phyloP scores from a whole-genome alignment of 2,113 vertebrate genomes.

The Chunga burmeisteri region DNA sequence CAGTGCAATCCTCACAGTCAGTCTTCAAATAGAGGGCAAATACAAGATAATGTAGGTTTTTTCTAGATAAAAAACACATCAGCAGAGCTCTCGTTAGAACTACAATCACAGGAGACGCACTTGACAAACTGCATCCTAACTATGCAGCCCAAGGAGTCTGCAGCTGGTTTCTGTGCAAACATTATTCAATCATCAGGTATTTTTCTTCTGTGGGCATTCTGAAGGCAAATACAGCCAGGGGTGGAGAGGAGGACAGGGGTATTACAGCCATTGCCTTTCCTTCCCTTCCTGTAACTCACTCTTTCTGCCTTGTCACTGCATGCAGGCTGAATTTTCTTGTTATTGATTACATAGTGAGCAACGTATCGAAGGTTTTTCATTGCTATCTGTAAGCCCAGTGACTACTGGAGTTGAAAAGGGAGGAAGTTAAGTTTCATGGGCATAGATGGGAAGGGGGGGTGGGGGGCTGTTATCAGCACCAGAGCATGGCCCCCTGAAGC shows the following conservation, averaged over 20 bases:
- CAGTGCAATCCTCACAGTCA: not conserved
- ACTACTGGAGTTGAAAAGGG: not conserved
- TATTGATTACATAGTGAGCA: not conserved
- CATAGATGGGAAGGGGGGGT: fast-evolving
- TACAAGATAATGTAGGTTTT: not conserved
- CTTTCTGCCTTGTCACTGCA: not conserved
- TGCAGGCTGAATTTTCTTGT: not conserved
- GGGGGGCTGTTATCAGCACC: not conserved
- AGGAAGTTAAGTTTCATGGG: not conserved
- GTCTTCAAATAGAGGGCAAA: not conserved
- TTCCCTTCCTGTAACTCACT: not conserved
- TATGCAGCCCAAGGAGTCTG: not conserved
- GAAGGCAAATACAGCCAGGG: not conserved
- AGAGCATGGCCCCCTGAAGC: not conserved
- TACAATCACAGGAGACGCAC: not conserved
- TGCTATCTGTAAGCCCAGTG: not conserved
- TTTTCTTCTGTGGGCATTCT: not conserved
- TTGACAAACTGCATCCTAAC: not conserved
- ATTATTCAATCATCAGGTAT: not conserved
- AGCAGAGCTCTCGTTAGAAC: not conserved
- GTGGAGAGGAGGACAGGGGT: not conserved
- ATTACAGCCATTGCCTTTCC: not conserved
- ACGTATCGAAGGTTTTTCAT: not conserved
- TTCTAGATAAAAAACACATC: not conserved
- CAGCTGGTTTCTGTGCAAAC: not conserved